Conservation (phyloP, 1,140 invertebrate species). For the Geopemphigus sp. region DNA sequence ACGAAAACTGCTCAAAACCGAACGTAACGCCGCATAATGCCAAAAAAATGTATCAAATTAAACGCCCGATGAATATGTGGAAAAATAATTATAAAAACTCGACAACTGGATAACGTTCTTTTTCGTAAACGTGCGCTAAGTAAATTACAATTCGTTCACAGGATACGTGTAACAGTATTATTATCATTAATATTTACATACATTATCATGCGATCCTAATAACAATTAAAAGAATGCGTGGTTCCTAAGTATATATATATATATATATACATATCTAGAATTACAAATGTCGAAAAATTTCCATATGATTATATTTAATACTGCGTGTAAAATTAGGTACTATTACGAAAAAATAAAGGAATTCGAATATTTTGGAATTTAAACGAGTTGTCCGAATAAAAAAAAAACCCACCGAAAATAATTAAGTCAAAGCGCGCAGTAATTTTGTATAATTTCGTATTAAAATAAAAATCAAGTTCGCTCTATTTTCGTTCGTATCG, state of each 20-base stretch:
- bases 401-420: too few species aligned
- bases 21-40: too few species aligned
- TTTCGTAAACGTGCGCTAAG: not conserved
- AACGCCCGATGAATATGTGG: not conserved
- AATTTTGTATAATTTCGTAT: too few species aligned
- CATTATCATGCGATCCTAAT: constrained; percentile 17
- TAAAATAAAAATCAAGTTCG: too few species aligned
- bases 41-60: too few species aligned
- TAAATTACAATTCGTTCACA: constrained; percentile 22
- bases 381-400: not conserved
- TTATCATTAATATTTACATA: constrained; percentile 23
- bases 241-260: not conserved
- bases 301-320: not conserved
- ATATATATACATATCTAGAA: not conserved
- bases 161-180: not conserved
- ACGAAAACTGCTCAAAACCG: too few species aligned
- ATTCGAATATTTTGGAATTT: not conserved
- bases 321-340: not conserved
- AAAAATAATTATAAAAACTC: not conserved
- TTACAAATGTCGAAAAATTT: not conserved
- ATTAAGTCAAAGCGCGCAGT: not conserved
- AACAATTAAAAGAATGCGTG: constrained; percentile 17
- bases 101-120: not conserved
- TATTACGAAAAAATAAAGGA: not conserved
- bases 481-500: too few species aligned